Base-by-base conservation (phyloP, 2,797 vertebrate genomes). In the Enteromius radiatus region DNA sequence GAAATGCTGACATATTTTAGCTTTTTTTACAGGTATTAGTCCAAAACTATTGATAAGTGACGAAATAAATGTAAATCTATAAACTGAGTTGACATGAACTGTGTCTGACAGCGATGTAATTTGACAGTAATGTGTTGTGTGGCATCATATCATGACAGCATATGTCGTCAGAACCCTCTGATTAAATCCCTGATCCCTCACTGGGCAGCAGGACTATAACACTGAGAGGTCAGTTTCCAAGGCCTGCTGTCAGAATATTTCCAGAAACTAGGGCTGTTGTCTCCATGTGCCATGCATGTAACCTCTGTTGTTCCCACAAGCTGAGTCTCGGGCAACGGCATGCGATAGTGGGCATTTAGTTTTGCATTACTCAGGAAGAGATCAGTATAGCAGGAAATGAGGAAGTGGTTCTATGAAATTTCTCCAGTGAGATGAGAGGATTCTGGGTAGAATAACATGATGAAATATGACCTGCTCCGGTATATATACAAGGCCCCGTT, bases 371-470 rank as follows among this genome's bases (percentile, higher is more conserved):
- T 81, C 49, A 45, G 76, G 84, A 84, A 84, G 81, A 71, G 81
- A 87, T 88, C 69, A 63, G 73, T 87, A 85, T 84, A 87, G 81
- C 80, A 85, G 49, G 43, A 86, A 70, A 67, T 36, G 61, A 78
- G 54, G 68, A 79, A 70, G 74, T 47, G 65, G 52, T 69, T 33
- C 41, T 83, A 41, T 80, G 63, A 78, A 68, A 76, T 83, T 78
- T 79, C 67, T 82, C 43, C 31, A 67, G 71, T 71, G 47, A 73
- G 19, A 86, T 76, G 73, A 65, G 69, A 56, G 59, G 52, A 70
- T 78, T 80, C 61, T 71, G 79, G 64, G 61, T 86, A 71, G 79
- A 47, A 87, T 84, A 78, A 70, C 69, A 76, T 78, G 17, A 82
- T 83, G 78, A 86, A 84, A 87, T 82, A 59, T 11, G 28, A 86